Evolutionary conservation across 2,797 vertebrate species (phyloP).

Genomic region (Phataginus tricuspis): DNA sequence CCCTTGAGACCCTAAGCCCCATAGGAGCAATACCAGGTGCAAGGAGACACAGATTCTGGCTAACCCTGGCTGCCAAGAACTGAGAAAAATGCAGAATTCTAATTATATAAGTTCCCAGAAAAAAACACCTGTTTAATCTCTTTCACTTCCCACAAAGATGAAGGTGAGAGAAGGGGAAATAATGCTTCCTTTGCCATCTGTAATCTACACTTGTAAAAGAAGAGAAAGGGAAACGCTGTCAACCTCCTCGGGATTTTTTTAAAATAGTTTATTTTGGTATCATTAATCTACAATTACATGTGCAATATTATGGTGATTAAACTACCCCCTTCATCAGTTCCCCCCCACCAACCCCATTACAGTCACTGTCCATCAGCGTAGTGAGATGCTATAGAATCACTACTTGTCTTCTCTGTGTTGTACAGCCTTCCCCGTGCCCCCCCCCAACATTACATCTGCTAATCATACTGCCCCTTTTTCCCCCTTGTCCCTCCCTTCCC

Average conservation of each 20-base stretch:
- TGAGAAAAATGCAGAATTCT: conserved; percentile 5
- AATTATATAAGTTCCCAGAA: conserved; percentile 18
- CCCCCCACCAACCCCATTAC: no score
- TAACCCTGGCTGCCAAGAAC: conserved; percentile 5
- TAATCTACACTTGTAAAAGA: background rate
- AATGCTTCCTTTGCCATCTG: background rate
- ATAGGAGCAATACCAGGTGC: background rate
- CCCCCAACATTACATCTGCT: no score
- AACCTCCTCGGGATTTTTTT: background rate
- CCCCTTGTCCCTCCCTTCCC: no score
- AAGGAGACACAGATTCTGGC: background rate
- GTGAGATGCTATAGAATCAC: no score
- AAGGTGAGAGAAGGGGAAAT: background rate
- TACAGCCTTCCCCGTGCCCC: no score
- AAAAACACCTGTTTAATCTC: conserved; percentile 30
- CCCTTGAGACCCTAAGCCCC: background rate
- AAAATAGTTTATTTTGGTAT: no score
- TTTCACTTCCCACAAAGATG: background rate
- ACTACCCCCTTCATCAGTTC: no score
- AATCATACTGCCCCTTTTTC: no score
- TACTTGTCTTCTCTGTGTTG: no score
- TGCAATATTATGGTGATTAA: no score
- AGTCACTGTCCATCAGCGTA: no score
- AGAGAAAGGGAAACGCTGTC: conserved; percentile 22
- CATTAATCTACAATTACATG: no score